Evolutionary conservation across 2,888 invertebrate species (phyloP).

Genomic region (Drosophila mayaguana): DNA sequence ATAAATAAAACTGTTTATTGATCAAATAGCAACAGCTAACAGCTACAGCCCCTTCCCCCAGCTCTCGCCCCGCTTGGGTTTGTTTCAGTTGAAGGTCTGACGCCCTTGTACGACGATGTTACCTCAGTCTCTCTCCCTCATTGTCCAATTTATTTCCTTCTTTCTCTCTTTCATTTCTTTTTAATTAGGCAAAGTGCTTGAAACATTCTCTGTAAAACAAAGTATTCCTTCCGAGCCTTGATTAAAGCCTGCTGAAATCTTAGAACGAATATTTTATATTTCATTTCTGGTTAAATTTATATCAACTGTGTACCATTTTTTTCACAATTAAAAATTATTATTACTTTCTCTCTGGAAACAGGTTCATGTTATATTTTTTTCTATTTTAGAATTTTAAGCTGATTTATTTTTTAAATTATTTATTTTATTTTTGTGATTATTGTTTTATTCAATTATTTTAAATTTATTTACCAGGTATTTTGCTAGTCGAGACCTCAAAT

Average conservation of each 20-base stretch:
- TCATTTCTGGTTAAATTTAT: too few relatives aligned
- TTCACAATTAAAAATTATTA: too few relatives aligned
- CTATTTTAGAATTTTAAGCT: too few relatives aligned
- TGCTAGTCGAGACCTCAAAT: not conserved
- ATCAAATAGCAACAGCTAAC: constrained; percentile 69
- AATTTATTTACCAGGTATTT: not conserved
- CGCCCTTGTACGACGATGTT: constrained; percentile 32
- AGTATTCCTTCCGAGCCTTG: not conserved
- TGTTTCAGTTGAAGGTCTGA: constrained; percentile 54
- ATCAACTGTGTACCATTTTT: too few relatives aligned
- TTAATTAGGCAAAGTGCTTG: constrained; percentile 55
- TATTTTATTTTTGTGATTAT: too few relatives aligned
- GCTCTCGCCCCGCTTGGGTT: constrained; percentile 13
- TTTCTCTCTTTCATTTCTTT: constrained; percentile 5
- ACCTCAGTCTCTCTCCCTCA: constrained; percentile 9
- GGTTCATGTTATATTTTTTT: too few relatives aligned
- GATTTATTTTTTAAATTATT: too few relatives aligned
- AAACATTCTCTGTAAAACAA: not conserved
- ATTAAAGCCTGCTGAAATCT: not conserved
- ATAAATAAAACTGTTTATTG: constrained; percentile 71
- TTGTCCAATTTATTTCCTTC: not conserved
- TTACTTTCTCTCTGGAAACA: too few relatives aligned
- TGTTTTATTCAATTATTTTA: too few relatives aligned
- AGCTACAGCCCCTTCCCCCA: not conserved
- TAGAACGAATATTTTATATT: too few relatives aligned